These are phyloP conservation scores for Onthophagus taurus DNA, from an alignment of 1,140 invertebrate genomes.

Conservation along the genomic window DNA sequence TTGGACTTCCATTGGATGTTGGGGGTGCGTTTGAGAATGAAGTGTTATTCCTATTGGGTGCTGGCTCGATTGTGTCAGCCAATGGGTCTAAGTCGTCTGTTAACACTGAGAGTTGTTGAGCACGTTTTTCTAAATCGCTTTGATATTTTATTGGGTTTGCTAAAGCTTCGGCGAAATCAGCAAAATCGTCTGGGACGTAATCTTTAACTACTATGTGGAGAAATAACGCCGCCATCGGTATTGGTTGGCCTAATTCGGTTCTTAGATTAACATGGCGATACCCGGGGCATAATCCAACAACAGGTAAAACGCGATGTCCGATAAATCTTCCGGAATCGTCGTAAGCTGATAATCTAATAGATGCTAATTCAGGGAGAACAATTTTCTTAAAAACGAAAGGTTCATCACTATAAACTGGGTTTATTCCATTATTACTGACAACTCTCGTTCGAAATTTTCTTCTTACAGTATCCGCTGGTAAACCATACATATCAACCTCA, in stretches of 20 bases:
- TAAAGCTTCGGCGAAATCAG: slow-evolving; percentile 91
- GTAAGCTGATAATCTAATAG: slow-evolving; percentile 89
- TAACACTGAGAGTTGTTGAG: slow-evolving; percentile 81
- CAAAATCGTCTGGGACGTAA: slow-evolving; percentile 91
- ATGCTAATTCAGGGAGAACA: slow-evolving; percentile 93
- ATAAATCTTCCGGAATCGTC: slow-evolving; percentile 92
- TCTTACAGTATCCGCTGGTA: slow-evolving; percentile 95
- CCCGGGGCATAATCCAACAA: slow-evolving; percentile 91
- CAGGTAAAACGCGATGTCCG: slow-evolving; percentile 91
- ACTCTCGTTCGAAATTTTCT: slow-evolving; percentile 93
- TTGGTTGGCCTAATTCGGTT: slow-evolving; percentile 90
- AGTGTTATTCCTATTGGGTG: too few species aligned
- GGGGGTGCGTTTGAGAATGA: too few species aligned
- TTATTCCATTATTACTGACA: slow-evolving; percentile 92
- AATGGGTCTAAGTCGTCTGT: slow-evolving; percentile 64
- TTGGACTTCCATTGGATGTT: slow-evolving; percentile 32
- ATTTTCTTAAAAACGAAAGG: slow-evolving; percentile 98
- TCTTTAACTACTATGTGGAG: slow-evolving; percentile 90
- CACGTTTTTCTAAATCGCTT: slow-evolving; percentile 84
- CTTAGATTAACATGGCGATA: slow-evolving; percentile 80
- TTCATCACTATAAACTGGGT: slow-evolving; percentile 92
- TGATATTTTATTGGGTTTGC: slow-evolving; percentile 97
- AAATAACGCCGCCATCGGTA: slow-evolving; percentile 82
- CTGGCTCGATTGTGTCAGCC: neutral
- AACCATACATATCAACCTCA: slow-evolving; percentile 98